Base-by-base conservation (phyloP, 2,797 vertebrate species). In the Buphagus erythrorhynchus region DNA sequence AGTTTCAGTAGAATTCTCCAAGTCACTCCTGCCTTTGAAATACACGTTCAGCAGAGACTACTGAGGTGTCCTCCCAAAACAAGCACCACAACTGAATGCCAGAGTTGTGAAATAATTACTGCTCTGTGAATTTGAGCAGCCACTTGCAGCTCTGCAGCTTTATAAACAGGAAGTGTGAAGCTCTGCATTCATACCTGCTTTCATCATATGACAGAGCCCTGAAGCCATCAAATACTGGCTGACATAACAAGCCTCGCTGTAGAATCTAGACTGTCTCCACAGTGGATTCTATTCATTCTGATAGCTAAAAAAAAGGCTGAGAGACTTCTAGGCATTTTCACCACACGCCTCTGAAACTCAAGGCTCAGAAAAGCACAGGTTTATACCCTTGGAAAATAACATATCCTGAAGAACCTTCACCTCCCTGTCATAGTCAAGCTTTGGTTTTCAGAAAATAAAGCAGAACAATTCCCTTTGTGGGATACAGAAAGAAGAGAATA, bases 101-200 rank as follows among this genome's bases (percentile, higher is more conserved):
- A 61, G 67, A 68, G 91, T 88, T 95, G 85, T 95, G 96, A 97
- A 96, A 95, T 95, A 96, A 97, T 96, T 93, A 94, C 72, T 73
- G 82, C 92, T 79, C 55, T 80, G 78, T 88, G 87, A 63, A 80
- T 95, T 74, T 68, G 66, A 95, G 87, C 2, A 0, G 85, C 91
- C 75, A 46, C 91, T 93, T 29, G 84, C 68, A 94, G 84, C 83
- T 92, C 90, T 43, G 36, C 80, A 67, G 67, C 74, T 91, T 72
- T 94, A 97, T 94, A 96, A 93, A 97, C 95, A 96, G 95, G 95
- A 97, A 96, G 96, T 36, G 54, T 83, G 87, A 93, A 90, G 94
- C 84, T 85, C 68, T 66, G 89, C 84, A 78, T 96, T 94, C 95
- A 80, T 94, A 96, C 95, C 95, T 93, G 90, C 92, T 87, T 91